Percentiles rank a stretch among this genome's conserved stretches.
phyloP scores from a whole-genome alignment of 2,888 invertebrate genomes.

The Papilio demoleus region DNA sequence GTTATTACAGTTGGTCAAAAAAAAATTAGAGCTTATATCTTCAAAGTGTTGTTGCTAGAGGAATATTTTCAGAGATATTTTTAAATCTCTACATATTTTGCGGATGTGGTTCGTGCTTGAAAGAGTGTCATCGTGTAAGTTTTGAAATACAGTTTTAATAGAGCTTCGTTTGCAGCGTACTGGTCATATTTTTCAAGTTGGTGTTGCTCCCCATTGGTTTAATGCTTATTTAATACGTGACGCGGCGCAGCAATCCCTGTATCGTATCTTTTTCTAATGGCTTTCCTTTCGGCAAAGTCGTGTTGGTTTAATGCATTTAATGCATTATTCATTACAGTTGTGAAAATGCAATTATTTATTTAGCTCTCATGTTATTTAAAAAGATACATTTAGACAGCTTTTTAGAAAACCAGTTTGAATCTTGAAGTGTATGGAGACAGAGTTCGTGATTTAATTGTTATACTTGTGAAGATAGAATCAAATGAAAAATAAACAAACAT shows the following conservation, averaged over 20 bases:
- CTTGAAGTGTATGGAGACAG: neutral
- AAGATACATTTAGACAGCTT: neutral
- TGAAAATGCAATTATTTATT: slow-evolving; percentile 12
- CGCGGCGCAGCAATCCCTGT: slow-evolving; percentile 60
- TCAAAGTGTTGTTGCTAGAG: neutral
- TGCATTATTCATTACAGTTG: slow-evolving; percentile 35
- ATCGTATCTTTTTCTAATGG: slow-evolving; percentile 62
- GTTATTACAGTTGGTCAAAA: too few species aligned
- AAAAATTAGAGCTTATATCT: too few species aligned
- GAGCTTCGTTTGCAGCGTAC: slow-evolving; percentile 55
- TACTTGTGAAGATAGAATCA: neutral
- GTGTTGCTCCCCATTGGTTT: slow-evolving; percentile 68
- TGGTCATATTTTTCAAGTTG: slow-evolving; percentile 70
- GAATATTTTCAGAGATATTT: slow-evolving; percentile 4
- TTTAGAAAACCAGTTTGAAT: neutral
- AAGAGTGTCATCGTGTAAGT: slow-evolving; percentile 47
- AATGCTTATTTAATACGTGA: slow-evolving; percentile 78
- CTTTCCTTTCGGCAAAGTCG: slow-evolving; percentile 55
- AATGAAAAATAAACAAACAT: too few species aligned
- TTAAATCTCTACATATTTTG: slow-evolving; percentile 17
- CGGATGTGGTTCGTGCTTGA: slow-evolving; percentile 42
- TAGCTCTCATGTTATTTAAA: slow-evolving; percentile 8
- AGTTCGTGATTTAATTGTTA: neutral
- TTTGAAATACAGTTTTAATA: slow-evolving; percentile 72
- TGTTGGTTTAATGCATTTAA: slow-evolving; percentile 41